Evolutionary conservation across 2,888 invertebrate species (phyloP), one percentile per base, ranked within the genome.

Genomic region (Didymodactylos carnosus): DNA sequence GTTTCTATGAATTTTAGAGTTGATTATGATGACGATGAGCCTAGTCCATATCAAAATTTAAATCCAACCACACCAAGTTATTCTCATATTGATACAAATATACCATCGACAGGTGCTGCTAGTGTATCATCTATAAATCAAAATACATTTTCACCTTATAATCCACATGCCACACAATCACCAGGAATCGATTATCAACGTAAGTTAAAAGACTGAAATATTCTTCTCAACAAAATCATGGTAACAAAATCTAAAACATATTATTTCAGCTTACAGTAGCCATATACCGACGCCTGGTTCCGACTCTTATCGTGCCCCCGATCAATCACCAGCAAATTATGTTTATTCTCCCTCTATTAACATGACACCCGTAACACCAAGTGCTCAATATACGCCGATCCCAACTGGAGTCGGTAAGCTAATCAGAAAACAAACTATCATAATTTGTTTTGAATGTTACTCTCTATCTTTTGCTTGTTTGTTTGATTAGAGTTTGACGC

Each of bases 311-410:
- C 40, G 43, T 13, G 16, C 49, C n/a, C 35, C 69, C 7, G 49
- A 72, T 29, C 72, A 69, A 46, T 75, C 75, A 14, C 71, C 74
- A 35, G 71, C 74, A 4, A 71, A 49, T 49, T 74, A 71, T 69
- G 71, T 62, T 25, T 74, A 74, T 69, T 71, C 74, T 6, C 71
- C 74, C 13, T 71, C 74, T 19, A 62, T 62, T 19, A 62, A 62
- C 25, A 70, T 70, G n/a, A 27, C 70, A 11, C 70, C 70, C 8
- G 78, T 77, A 53, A 75, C 75, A 76, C 77, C 78, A n/a, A 81
- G 82, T 6, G 72, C 69, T 11, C 91, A 93, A 0, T 94, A 91
- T 85, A 92, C 94, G 16, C 94, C 94, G 10, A 92, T 93, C 84
- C 94, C 94, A 16, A 94, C 94, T 1, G 94, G 93, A 35, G 39